A percentile compares a stretch with the other conserved stretches of the same genome.
Evolutionary conservation across 2,888 invertebrate genomes (phyloP).

Genomic region (Helicoverpa assulta): DNA sequence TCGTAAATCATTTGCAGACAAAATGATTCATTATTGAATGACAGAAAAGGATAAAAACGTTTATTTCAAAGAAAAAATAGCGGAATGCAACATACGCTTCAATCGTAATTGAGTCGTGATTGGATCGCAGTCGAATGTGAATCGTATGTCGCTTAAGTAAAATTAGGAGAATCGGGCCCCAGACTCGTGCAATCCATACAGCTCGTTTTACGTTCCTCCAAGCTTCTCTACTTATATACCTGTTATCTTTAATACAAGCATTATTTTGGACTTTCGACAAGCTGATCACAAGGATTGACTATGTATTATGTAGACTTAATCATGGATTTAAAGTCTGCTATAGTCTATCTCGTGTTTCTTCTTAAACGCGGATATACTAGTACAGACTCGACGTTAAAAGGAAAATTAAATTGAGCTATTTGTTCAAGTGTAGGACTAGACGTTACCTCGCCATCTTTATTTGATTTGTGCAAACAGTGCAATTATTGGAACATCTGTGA

Average conservation of each 20-base stretch:
- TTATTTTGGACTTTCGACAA: neutral
- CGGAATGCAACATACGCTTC: too few species aligned
- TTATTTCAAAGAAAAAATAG: too few species aligned
- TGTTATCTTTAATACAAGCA: neutral
- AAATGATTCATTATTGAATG: too few species aligned
- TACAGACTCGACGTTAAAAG: conserved; percentile 4
- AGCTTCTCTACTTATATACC: neutral
- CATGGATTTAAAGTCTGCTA: neutral
- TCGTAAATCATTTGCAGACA: too few species aligned
- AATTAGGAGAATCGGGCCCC: too few species aligned
- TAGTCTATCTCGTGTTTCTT: neutral
- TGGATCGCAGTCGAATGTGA: too few species aligned
- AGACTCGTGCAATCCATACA: too few species aligned
- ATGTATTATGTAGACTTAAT: neutral
- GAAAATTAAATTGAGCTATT: conserved; percentile 39
- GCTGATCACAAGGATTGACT: neutral
- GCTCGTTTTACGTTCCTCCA: neutral
- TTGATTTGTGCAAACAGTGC: conserved; percentile 29
- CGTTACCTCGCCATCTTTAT: conserved; percentile 17
- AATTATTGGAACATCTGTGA: conserved; percentile 43
- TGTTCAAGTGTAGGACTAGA: conserved; percentile 37
- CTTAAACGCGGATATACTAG: conserved; percentile 8
- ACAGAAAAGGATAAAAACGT: too few species aligned
- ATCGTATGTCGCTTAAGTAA: too few species aligned
- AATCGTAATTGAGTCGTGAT: too few species aligned